Conservation (phyloP, 2,888 invertebrate species). For the Kuschelorhynchus macadamiae region DNA sequence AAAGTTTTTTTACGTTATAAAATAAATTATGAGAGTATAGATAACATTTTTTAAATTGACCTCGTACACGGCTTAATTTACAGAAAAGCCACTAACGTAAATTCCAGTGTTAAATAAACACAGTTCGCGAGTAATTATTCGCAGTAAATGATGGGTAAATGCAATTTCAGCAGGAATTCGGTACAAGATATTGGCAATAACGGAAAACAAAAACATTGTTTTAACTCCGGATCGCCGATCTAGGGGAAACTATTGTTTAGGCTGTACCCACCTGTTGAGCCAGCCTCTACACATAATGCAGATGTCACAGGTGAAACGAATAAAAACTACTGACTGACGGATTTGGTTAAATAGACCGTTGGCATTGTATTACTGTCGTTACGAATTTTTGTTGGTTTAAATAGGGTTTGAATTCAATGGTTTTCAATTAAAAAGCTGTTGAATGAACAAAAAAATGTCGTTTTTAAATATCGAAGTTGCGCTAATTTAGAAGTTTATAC, state of each 20-base stretch:
- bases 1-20: too few relatives aligned
- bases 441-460: too few relatives aligned
- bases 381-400: neutral
- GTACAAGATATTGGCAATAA: slow-evolving; percentile 5
- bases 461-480: too few relatives aligned
- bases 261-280: slow-evolving; percentile 1
- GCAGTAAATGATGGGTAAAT: neutral
- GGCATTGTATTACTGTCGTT: neutral
- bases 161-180: slow-evolving; percentile 2
- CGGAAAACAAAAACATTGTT: neutral
- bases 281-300: neutral
- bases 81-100: too few relatives aligned
- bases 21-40: too few relatives aligned
- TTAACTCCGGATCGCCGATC: neutral
- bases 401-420: too few relatives aligned
- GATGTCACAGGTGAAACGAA: neutral
- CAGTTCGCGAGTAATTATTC: neutral
- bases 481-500: too few relatives aligned
- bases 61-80: too few relatives aligned
- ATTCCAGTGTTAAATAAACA: neutral
- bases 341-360: neutral
- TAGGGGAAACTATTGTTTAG: neutral
- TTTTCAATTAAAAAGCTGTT: too few relatives aligned
- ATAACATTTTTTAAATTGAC: too few relatives aligned
- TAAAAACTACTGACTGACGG: neutral